Conservation (phyloP, 2,113 vertebrate genomes). For the Phylloscopus whistleri region DNA sequence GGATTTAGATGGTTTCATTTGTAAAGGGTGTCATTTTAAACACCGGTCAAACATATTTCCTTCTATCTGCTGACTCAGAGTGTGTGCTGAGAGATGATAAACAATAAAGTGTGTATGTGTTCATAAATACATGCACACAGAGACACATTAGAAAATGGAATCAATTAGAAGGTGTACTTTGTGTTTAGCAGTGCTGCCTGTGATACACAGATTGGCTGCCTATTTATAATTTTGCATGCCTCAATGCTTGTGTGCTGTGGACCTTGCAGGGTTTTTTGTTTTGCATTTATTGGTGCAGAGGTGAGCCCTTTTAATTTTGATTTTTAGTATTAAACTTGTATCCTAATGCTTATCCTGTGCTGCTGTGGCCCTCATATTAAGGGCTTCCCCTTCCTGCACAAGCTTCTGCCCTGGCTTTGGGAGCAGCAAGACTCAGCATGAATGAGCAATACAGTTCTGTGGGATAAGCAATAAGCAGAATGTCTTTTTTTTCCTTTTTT, state of each 20-base stretch:
- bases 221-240: background rate
- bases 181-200: background rate
- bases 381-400: background rate
- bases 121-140: background rate
- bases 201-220: background rate
- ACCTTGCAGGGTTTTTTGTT: background rate
- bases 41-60: slow-evolving; percentile 56
- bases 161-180: background rate
- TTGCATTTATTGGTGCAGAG: fast-evolving
- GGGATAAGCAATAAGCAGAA: background rate
- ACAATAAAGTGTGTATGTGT: background rate
- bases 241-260: fast-evolving
- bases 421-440: background rate
- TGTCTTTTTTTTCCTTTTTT: background rate
- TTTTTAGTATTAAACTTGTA: background rate
- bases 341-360: background rate
- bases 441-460: background rate
- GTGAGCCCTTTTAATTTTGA: background rate
- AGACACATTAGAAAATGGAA: background rate
- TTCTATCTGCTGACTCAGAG: slow-evolving; percentile 35
- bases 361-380: background rate
- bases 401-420: background rate
- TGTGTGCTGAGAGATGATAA: slow-evolving; percentile 39
- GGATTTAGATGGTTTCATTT: slow-evolving; percentile 75
- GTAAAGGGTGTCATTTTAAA: slow-evolving; percentile 61